These are phyloP conservation scores for Ctenoplectra terminalis DNA, from an alignment of 1,140 invertebrate genomes.

Conservation along the genomic window DNA sequence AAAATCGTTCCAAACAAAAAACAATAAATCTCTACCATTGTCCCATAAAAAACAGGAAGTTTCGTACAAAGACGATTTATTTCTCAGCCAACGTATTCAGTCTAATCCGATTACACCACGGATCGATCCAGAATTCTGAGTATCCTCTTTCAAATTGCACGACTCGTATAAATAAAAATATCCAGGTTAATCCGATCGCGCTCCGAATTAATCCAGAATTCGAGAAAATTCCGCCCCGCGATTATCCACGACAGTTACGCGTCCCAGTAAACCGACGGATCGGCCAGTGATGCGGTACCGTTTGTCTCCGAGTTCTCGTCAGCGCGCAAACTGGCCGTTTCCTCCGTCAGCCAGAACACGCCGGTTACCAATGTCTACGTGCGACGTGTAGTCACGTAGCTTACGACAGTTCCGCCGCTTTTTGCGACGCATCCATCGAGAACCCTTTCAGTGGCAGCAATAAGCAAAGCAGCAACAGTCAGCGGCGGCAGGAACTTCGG, in stretches of 20 bases:
- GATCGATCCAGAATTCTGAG: neutral
- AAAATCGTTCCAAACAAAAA: too few species aligned
- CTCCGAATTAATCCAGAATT: neutral
- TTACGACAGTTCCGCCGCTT: neutral
- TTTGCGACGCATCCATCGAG: neutral
- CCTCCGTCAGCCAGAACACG: neutral
- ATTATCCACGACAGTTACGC: neutral
- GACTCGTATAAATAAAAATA: neutral
- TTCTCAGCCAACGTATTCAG: too few species aligned
- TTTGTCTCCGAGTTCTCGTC: constrained; percentile 1
- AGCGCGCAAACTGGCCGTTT: constrained; percentile 4
- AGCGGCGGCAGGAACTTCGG: constrained; percentile 49
- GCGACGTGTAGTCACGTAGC: neutral
- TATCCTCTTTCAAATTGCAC: neutral
- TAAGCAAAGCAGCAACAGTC: constrained; percentile 51
- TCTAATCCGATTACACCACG: too few species aligned
- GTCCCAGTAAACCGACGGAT: neutral
- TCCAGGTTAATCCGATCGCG: neutral
- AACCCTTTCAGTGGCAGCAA: constrained; percentile 35
- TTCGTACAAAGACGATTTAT: too few species aligned
- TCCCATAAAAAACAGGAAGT: too few species aligned
- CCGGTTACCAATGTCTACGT: neutral
- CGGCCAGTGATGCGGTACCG: neutral
- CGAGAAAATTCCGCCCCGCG: neutral
- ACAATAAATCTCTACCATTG: too few species aligned